Evolutionary conservation across 2,797 vertebrate genomes (phyloP).

Genomic region (Telmatherina bonti): DNA sequence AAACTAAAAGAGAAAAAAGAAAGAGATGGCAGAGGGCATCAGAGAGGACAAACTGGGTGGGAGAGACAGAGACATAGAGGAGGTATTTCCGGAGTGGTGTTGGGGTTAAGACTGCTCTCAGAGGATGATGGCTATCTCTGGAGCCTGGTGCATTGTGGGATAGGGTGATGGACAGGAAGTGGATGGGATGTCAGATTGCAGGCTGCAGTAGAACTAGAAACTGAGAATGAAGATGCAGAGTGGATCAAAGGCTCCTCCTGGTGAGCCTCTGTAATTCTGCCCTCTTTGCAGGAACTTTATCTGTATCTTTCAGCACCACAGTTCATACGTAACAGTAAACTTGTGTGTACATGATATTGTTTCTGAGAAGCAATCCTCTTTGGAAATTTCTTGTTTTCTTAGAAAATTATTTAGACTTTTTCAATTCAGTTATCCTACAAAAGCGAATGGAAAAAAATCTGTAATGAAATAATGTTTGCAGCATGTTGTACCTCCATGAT

Average conservation of each 20-base stretch:
- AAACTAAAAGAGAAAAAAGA: conserved; percentile 2
- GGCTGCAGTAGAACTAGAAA: conserved; percentile 20
- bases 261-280: conserved; percentile 36
- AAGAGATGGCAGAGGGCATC: conserved; percentile 39
- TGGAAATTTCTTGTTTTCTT: not conserved
- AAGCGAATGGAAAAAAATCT: not conserved
- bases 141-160: conserved; percentile 69
- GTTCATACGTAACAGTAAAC: not conserved
- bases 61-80: conserved; percentile 54
- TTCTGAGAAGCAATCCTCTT: not conserved
- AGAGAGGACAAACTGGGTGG: conserved; percentile 64
- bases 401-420: not conserved
- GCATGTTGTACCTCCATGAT: not conserved
- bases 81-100: conserved; percentile 82
- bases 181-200: conserved; percentile 56
- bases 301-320: not conserved
- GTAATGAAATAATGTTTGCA: not conserved
- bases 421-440: not conserved
- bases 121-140: conserved; percentile 76
- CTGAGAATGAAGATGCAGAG: conserved; percentile 20
- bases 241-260: conserved; percentile 57
- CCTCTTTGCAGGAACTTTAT: conserved; percentile 10
- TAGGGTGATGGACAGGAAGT: conserved; percentile 68
- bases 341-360: not conserved
- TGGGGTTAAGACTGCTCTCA: conserved; percentile 69